Base-by-base conservation (phyloP, 2,113 vertebrate genomes). In the Xiphias gladius region DNA sequence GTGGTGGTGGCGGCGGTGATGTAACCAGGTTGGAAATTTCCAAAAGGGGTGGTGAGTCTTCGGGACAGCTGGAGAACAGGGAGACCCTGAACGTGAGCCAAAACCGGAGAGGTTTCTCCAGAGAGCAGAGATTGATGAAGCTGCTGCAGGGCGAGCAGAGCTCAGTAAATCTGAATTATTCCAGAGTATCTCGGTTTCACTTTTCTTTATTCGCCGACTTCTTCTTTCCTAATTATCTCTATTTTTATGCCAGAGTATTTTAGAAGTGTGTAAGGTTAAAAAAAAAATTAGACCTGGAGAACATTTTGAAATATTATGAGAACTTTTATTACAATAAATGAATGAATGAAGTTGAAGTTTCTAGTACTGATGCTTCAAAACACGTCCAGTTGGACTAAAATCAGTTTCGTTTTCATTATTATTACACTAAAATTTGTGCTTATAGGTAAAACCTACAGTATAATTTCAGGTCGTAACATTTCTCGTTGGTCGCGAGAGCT, bases 91-190 rank as follows among this genome's bases (percentile, higher is more conserved):
- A 61, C 22, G 0, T 0, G 50, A 54, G 63, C 77, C 66, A 78
- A 28, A 67, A 39, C 4, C 37, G 5, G 39, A 32, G 30, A 19
- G 3, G 17, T 39, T 72, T n/a, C 66, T 76, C 82, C 54, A 16
- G 86, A 82, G 82, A 88, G 79, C 65, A 71, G 65, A 76, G 82
- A 85, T 76, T 50, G 79, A 88, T 79, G 86, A 88, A 68, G 82
- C 63, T 61, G 67, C 85, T 54, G 67, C 78, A 67, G 62, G 62
- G 61, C 54, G 20, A 66, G 39, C 46, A 46, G 13, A 20, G 55
- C 54, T 80, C 48, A 46, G 41, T 8, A 12, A 1, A 54, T 74
- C 64, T 52, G 66, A 71, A 69, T 65, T 71, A 69, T 61, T 78
- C 48, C 24, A 41, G 35, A 32, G 62, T 19, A 22, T 59, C 43